Evolutionary conservation across 1,140 invertebrate genomes (phyloP).

Genomic region (Ceratina calcarata): DNA sequence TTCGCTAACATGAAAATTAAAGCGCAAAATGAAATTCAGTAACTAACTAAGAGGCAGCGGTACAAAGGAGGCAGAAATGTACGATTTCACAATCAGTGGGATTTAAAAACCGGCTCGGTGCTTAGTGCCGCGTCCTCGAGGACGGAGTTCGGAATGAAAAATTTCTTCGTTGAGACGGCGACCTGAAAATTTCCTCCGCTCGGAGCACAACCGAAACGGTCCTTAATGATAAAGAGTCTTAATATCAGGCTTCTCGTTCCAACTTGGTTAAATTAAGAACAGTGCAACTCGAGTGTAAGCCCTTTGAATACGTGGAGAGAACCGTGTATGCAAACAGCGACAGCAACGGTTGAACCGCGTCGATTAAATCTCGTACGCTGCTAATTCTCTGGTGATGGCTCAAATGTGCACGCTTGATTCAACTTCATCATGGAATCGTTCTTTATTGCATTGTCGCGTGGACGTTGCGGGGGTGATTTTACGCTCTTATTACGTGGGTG

Average conservation of each 20-base stretch:
- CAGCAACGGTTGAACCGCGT: slow-evolving; percentile 10
- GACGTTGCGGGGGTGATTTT: slow-evolving; percentile 14
- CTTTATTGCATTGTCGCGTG: slow-evolving; percentile 13
- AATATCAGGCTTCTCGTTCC: slow-evolving; percentile 11
- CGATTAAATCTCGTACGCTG: slow-evolving; percentile 40
- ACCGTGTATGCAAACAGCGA: slow-evolving; percentile 35
- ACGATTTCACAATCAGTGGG: neutral
- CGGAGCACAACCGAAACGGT: slow-evolving; percentile 21
- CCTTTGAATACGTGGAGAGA: slow-evolving; percentile 2
- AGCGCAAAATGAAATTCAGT: slow-evolving; percentile 33
- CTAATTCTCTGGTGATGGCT: slow-evolving; percentile 28
- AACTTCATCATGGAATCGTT: neutral
- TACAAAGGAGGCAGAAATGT: neutral
- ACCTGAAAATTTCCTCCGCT: slow-evolving; percentile 17
- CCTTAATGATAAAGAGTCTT: slow-evolving; percentile 37
- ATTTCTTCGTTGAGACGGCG: neutral
- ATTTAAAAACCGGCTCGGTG: slow-evolving; percentile 30
- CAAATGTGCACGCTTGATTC: neutral
- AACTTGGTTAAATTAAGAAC: slow-evolving; percentile 43
- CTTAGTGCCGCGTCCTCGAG: slow-evolving; percentile 12
- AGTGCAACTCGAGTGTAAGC: neutral
- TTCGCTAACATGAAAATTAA: neutral
- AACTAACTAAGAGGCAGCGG: neutral
- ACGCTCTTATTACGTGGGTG: slow-evolving; percentile 17
- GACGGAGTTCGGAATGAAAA: slow-evolving; percentile 23